Base-by-base conservation (phyloP, 35 echinoderm and acorn worm species). In the Anneissia japonica region DNA sequence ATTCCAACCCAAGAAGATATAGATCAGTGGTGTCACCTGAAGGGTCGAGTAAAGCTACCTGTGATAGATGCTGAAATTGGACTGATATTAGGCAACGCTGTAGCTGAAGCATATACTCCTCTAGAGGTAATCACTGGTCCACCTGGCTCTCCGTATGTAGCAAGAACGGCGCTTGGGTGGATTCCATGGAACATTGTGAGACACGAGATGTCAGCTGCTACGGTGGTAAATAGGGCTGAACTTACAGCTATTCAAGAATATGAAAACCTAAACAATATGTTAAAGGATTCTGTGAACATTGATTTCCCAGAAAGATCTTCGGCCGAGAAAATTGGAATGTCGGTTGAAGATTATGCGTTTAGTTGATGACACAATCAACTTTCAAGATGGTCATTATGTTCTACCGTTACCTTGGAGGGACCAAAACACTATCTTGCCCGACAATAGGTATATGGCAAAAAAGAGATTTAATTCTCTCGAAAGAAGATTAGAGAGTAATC, bases 261-360 rank as follows among this genome's bases (percentile, higher is more conserved):
- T 39, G 37, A 36, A 38, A 21, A 83, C 29, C 34, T 84, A 36
- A 81, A 45, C 23, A 64, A 23, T 35, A 64, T 84, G 73, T 55
- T 74, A 17, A 46, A 77, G 36, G 31, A 43, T 74, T 0, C 36
- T 31, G 46, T 51, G 29, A 74, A 79, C 32, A 38, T 89, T 34
- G 80, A 89, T 29, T 89, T 89, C 29, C 87, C 79, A 32, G 87
- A 89, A 43, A 3, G 73, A 9, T 4, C 4, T 75, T 9, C 4
- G 35, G 75, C 30, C 6, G 75, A 77, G 31, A 1, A 32, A 37
- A 3, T 9, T 32, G 75, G 33, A 77, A 0, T 10, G 4, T 77
- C 75, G 33, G 10, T 32, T 32, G 75, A 77, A 4, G 75, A 77
- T 34, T 3, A 26, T 7, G 33, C 3, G 26, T 77, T 77, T 23